Base-by-base conservation (phyloP, 2,888 invertebrate genomes). In the Ochlodes sylvanus region DNA sequence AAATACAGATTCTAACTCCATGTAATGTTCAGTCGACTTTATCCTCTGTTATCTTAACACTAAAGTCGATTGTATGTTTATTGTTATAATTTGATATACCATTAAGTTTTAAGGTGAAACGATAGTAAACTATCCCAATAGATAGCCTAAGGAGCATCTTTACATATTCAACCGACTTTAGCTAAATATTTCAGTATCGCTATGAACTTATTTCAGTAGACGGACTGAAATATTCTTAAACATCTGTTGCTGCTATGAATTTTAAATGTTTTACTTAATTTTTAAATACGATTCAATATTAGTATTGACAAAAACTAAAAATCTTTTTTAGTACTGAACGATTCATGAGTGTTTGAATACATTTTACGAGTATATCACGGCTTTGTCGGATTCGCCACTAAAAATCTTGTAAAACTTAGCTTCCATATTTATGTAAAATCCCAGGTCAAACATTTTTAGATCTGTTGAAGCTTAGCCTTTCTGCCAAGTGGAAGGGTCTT, bases 131-230 rank as follows among this genome's bases (percentile, higher is more conserved):
- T 83, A 84, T 85, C 84, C 84, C 79, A 79, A 80, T 79, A 79
- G 79, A 81, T 81, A 81, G 76, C 76, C 71, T 80, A 81, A 76
- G 75, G 77, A 80, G 79, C 81, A 83, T 87, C 85, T 85, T 84
- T 82, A 77, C 80, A 83, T 84, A 83, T 85, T 83, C 83, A 81
- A 84, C 78, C 75, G 76, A 76, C 79, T 84, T 82, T 78, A 79
- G 78, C 80, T 84, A 84, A 84, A 84, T 85, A 81, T 84, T 82
- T 83, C 84, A 80, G 78, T 77, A 78, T 77, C 73, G 72, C 73
- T 76, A 82, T 79, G 80, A 81, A 77, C 77, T 75, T 75, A 72
- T 79, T 77, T 75, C 79, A 77, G 38, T 63, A 47, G 3, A 17
- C 9, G 15, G 44, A 9, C 17, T 1, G 44, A 1, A 17, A 1